Percentiles rank a stretch among this genome's conserved stretches.
phyloP scores from a whole-genome alignment of 2,888 invertebrate species.

The Plebejus melissa region DNA sequence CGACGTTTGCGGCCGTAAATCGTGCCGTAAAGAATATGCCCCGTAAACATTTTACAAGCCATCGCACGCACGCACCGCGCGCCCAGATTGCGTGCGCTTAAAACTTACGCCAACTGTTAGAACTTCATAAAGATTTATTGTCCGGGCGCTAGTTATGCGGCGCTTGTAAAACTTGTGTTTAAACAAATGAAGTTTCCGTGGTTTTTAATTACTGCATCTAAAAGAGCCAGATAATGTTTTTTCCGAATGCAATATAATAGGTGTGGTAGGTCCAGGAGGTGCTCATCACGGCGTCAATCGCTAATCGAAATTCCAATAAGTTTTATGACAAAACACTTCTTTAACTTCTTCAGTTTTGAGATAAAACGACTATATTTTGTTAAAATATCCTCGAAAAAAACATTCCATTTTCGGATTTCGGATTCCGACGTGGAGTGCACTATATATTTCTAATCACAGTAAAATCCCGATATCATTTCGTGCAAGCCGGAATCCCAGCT shows the following conservation, averaged over 20 bases:
- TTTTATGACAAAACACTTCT: not conserved
- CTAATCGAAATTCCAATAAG: too few species aligned
- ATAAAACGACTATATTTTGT: not conserved
- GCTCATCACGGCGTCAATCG: too few species aligned
- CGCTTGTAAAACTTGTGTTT: not conserved
- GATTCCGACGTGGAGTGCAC: not conserved
- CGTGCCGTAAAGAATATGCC: constrained; percentile 47
- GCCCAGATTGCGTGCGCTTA: constrained; percentile 36
- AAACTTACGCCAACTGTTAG: constrained; percentile 31
- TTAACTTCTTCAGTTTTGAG: not conserved
- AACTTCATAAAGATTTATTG: constrained; percentile 27
- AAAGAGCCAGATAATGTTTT: not conserved
- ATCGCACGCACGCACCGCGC: constrained; percentile 47
- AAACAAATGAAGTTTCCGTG: not conserved
- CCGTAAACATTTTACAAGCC: constrained; percentile 59
- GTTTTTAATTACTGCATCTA: not conserved
- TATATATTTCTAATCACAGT: constrained; percentile 23
- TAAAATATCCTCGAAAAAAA: constrained; percentile 14
- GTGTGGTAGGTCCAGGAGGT: not conserved
- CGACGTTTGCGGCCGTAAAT: constrained; percentile 43
- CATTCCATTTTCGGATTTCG: not conserved
- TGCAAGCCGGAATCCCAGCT: constrained; percentile 32
- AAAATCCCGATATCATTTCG: constrained; percentile 28
- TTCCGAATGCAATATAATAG: not conserved
- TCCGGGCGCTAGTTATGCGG: constrained; percentile 10